Percentiles rank a stretch among this genome's conserved stretches.
Conservation (phyloP, 1,140 invertebrate species). For the Ectropis grisescens region DNA sequence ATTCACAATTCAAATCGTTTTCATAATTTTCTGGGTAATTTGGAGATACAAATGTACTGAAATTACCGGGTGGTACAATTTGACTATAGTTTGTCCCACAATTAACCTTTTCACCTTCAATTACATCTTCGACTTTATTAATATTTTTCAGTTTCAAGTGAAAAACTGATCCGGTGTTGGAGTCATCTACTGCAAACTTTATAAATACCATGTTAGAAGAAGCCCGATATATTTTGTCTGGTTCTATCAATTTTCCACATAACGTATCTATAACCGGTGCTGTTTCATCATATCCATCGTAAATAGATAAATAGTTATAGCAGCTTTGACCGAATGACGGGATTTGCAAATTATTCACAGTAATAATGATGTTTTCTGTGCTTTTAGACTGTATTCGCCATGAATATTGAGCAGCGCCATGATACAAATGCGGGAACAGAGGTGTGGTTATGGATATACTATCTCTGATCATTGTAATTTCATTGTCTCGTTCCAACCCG, state of each 20-base stretch:
- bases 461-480: constrained; percentile 73
- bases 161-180: constrained; percentile 71
- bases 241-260: constrained; percentile 65
- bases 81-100: constrained; percentile 57
- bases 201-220: constrained; percentile 76
- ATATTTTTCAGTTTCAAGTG: constrained; percentile 72
- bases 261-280: constrained; percentile 69
- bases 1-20: constrained; percentile 78
- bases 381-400: constrained; percentile 80
- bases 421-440: constrained; percentile 76
- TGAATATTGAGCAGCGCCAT: constrained; percentile 54
- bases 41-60: constrained; percentile 74
- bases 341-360: constrained; percentile 35
- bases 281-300: constrained; percentile 79
- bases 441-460: constrained; percentile 87
- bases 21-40: constrained; percentile 85
- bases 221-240: constrained; percentile 64
- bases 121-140: constrained; percentile 19
- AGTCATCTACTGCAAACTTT: constrained; percentile 52
- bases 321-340: constrained; percentile 23
- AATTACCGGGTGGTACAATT: constrained; percentile 16
- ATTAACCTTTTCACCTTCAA: constrained; percentile 26
- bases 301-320: constrained; percentile 71
- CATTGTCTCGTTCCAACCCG: constrained; percentile 73
- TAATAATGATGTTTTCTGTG: constrained; percentile 61